phyloP scores from a whole-genome alignment of 2,113 vertebrate species.

The Mobula birostris region DNA sequence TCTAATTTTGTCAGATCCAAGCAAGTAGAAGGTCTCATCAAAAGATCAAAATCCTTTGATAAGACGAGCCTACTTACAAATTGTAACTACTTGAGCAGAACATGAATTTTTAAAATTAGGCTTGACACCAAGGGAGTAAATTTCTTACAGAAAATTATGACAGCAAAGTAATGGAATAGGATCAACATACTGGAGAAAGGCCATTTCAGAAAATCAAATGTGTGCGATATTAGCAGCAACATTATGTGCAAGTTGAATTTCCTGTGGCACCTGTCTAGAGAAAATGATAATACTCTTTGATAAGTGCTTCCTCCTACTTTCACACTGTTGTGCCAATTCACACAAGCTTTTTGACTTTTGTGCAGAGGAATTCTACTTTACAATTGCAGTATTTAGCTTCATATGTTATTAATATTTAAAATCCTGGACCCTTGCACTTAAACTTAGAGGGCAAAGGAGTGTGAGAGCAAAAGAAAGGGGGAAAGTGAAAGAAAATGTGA shows the following conservation, averaged over 20 bases:
- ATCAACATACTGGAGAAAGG: background rate
- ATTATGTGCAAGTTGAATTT: background rate
- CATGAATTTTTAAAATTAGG: constrained; percentile 27
- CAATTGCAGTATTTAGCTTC: background rate
- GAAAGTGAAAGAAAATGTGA: background rate
- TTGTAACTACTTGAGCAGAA: background rate
- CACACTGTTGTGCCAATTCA: background rate
- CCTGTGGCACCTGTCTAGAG: background rate
- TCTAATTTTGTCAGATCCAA: background rate
- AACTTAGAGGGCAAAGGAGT: background rate
- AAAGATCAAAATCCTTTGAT: background rate
- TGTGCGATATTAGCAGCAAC: background rate
- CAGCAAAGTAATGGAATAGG: background rate
- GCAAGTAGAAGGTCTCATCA: background rate
- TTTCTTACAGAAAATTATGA: background rate
- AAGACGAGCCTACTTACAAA: background rate
- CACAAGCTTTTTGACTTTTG: too few relatives aligned
- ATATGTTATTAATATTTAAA: too few relatives aligned
- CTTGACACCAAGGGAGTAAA: background rate
- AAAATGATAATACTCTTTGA: background rate
- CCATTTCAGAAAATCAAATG: background rate
- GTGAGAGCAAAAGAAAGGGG: too few relatives aligned
- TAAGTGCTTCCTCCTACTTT: background rate
- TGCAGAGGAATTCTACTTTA: too few relatives aligned
- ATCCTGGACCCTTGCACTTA: too few relatives aligned